Base-by-base conservation (phyloP, 53 echinoderm and acorn worm genomes). In the Henricia sp. region DNA sequence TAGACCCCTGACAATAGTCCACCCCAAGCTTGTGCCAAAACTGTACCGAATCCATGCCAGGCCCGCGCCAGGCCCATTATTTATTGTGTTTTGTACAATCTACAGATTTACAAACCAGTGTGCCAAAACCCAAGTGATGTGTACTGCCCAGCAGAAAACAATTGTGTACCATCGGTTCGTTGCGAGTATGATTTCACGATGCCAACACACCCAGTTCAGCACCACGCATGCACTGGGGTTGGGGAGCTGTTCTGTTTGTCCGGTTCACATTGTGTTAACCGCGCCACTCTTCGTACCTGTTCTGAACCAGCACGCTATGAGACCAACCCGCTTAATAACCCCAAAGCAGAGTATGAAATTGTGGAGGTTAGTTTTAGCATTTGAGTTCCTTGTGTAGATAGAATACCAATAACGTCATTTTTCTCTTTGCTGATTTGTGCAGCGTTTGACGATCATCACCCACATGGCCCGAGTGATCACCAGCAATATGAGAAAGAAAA, bases 331-430 rank as follows among this genome's bases (percentile, higher is more conserved):
- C 30, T 42, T 25, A 64, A 1, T 10, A 23, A 30, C 1, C 80
- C 80, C 0, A 62, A 64, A 43, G 80, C 80, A 2, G 80, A 80
- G 12, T 80, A 64, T 27, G 57, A 43, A 32, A 30, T 80, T 63
- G 50, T 80, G 28, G 30, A 80, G 80, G 80, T 80, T 12, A 24
- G 76, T 57, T n/a, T n/a, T n/a, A n/a, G n/a, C n/a, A n/a, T n/a
- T n/a, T n/a, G n/a, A n/a, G 21, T 55, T 32, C 23, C 37, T 19
- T 34, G 17, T 21, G n/a, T n/a, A n/a, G n/a, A n/a, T n/a, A n/a
- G n/a, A n/a, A n/a, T n/a, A n/a, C n/a, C n/a, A n/a, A n/a, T n/a
- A n/a, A n/a, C n/a, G n/a, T n/a, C n/a, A n/a, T n/a, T n/a, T n/a
- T n/a, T n/a, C n/a, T n/a, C n/a, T n/a, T n/a, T n/a, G n/a, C n/a